Conservation (phyloP, 2,888 invertebrate species). For the Geophilus truncorum region DNA sequence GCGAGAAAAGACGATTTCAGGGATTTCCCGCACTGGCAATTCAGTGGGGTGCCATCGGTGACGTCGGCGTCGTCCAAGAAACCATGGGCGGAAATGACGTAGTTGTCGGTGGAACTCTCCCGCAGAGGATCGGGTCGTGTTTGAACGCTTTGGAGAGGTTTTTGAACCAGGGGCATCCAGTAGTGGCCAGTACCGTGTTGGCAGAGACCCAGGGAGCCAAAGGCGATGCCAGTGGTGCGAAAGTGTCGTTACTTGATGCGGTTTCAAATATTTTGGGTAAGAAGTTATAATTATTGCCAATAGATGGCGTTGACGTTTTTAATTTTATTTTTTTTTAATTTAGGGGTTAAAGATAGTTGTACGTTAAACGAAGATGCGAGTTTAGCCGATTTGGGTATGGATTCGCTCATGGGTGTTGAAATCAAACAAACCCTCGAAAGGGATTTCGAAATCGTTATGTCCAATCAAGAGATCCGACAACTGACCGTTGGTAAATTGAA, state of each 20-base stretch:
- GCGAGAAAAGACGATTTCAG: slow-evolving; percentile 73
- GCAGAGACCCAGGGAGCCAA: slow-evolving; percentile 71
- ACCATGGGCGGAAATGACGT: slow-evolving; percentile 82
- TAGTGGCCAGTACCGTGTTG: slow-evolving; percentile 77
- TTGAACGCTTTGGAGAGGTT: slow-evolving; percentile 80
- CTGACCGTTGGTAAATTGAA: slow-evolving; percentile 72
- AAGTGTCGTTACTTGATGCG: slow-evolving; percentile 66
- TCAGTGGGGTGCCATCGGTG: slow-evolving; percentile 99
- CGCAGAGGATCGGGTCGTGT: slow-evolving; percentile 93
- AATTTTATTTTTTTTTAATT: neutral
- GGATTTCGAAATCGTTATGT: slow-evolving; percentile 82
- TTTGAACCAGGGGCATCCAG: slow-evolving; percentile 78
- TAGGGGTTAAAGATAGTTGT: slow-evolving; percentile 77
- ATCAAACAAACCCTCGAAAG: slow-evolving; percentile 93
- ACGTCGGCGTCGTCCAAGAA: slow-evolving; percentile 92
- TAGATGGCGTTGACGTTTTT: too few species aligned
- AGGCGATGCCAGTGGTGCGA: slow-evolving; percentile 54
- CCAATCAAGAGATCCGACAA: slow-evolving; percentile 82
- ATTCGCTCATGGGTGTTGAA: slow-evolving; percentile 98
- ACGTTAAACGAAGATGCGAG: slow-evolving; percentile 70
- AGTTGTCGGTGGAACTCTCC: slow-evolving; percentile 89
- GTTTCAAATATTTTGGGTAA: slow-evolving; percentile 80
- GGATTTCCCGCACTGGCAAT: slow-evolving; percentile 85
- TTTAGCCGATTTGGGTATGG: slow-evolving; percentile 93
- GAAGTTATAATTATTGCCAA: too few species aligned